Evolutionary conservation across 92 coral and sea anemone species (phyloP).

Genomic region (Zoanthus gigantus): DNA sequence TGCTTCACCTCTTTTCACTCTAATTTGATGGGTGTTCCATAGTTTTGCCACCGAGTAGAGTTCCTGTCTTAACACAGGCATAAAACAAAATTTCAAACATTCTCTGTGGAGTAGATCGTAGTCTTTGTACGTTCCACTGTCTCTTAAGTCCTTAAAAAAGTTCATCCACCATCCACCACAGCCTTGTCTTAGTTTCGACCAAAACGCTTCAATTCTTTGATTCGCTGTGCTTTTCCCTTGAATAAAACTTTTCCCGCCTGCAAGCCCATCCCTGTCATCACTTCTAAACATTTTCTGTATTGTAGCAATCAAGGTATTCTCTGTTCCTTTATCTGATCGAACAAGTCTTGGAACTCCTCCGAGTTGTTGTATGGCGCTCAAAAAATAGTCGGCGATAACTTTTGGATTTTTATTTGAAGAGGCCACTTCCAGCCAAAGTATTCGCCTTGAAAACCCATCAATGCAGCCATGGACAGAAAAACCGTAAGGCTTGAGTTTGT

Average conservation of each 20-base stretch:
- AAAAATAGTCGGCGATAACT: conserved; percentile 27
- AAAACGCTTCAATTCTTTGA: background rate
- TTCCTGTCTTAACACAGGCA: background rate
- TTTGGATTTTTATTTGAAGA: conserved; percentile 44
- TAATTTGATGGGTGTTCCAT: conserved; percentile 37
- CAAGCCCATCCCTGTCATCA: conserved; percentile 26
- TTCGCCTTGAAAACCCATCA: conserved; percentile 52
- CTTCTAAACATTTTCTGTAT: conserved; percentile 29
- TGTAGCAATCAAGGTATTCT: conserved; percentile 18
- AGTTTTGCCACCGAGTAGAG: conserved; percentile 34
- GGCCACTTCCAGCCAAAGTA: conserved; percentile 40
- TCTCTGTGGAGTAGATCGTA: background rate
- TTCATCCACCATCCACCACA: background rate
- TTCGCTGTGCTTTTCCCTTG: conserved; percentile 40
- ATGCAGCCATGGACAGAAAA: too few species aligned
- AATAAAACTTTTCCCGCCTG: conserved; percentile 33
- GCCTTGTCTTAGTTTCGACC: conserved; percentile 26
- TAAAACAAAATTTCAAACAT: too few species aligned
- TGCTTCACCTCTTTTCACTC: conserved; percentile 12
- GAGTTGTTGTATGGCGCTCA: conserved; percentile 25
- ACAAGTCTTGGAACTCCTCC: background rate
- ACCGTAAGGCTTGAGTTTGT: too few species aligned
- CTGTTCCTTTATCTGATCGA: conserved; percentile 49
- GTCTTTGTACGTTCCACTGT: background rate
- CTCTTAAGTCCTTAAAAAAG: conserved; percentile 3